Conservation (phyloP, 1,140 invertebrate species). For the Onthophagus taurus region DNA sequence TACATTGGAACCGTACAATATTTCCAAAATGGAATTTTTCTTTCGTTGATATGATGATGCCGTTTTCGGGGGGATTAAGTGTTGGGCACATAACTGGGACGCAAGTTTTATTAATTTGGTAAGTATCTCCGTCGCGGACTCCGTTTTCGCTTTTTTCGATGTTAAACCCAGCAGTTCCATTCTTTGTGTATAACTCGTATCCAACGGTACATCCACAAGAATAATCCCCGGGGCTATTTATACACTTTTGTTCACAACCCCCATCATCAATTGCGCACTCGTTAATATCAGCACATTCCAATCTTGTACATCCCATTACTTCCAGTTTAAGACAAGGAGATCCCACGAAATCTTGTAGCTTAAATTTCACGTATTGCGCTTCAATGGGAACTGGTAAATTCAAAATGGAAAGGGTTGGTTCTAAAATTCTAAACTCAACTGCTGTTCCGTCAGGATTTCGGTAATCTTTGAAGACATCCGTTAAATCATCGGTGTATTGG, state of each 20-base stretch:
- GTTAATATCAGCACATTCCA: conserved; percentile 87
- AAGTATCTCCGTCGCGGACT: conserved; percentile 74
- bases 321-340: conserved; percentile 87
- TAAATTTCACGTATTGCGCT: conserved; percentile 78
- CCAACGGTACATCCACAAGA: conserved; percentile 86
- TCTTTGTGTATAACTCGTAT: conserved; percentile 79
- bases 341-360: conserved; percentile 79
- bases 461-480: conserved; percentile 83
- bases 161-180: conserved; percentile 84
- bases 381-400: conserved; percentile 88
- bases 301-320: conserved; percentile 84
- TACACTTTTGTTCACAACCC: conserved; percentile 88
- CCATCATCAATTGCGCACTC: conserved; percentile 86
- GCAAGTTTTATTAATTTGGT: conserved; percentile 90
- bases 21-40: conserved; percentile 80
- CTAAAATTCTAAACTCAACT: conserved; percentile 83
- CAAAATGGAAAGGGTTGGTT: conserved; percentile 77
- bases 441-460: conserved; percentile 83
- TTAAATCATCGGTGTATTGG: conserved; percentile 78
- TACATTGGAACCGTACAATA: conserved; percentile 83
- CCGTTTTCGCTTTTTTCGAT: conserved; percentile 80
- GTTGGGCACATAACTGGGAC: conserved; percentile 84
- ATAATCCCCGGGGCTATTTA: conserved; percentile 79
- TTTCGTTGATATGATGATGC: conserved; percentile 74
- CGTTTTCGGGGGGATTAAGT: conserved; percentile 78